A percentile compares a stretch with the other conserved stretches of the same genome.
Evolutionary conservation across 2,888 invertebrate species (phyloP).

Genomic region (Cordilura impudica): DNA sequence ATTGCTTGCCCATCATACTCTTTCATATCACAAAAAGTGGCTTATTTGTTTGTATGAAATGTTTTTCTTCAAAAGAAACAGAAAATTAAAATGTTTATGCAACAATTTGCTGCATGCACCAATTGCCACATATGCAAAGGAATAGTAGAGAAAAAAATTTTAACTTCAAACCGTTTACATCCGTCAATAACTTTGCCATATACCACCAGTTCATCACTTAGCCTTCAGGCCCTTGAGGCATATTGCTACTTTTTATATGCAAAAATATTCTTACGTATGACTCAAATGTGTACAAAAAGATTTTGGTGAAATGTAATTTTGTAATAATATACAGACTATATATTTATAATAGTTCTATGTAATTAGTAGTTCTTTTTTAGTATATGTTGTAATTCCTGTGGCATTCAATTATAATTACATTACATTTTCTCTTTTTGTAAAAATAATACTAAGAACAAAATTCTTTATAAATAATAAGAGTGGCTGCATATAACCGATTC

Average conservation of each 20-base stretch:
- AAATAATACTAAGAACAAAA: not conserved
- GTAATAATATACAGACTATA: not conserved
- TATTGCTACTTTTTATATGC: not conserved
- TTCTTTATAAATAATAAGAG: not conserved
- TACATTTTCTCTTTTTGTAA: too few relatives aligned
- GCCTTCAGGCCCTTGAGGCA: not conserved
- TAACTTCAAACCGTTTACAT: not conserved
- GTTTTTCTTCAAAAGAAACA: not conserved
- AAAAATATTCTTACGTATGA: not conserved
- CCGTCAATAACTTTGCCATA: not conserved
- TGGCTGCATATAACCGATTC: not conserved
- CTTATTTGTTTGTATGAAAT: not conserved
- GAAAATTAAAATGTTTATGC: conserved; percentile 14
- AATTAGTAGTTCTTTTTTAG: not conserved
- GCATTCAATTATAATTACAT: not conserved
- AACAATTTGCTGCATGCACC: conserved; percentile 56
- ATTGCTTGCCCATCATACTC: not conserved
- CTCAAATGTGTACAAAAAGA: too few relatives aligned
- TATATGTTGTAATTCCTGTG: not conserved
- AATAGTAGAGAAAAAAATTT: not conserved
- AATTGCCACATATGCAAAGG: conserved; percentile 1
- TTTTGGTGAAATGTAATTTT: not conserved
- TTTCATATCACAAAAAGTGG: not conserved
- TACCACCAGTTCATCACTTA: not conserved
- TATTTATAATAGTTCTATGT: too few relatives aligned